Base-by-base conservation (phyloP, 2,113 vertebrate genomes). In the Platichthys flesus region DNA sequence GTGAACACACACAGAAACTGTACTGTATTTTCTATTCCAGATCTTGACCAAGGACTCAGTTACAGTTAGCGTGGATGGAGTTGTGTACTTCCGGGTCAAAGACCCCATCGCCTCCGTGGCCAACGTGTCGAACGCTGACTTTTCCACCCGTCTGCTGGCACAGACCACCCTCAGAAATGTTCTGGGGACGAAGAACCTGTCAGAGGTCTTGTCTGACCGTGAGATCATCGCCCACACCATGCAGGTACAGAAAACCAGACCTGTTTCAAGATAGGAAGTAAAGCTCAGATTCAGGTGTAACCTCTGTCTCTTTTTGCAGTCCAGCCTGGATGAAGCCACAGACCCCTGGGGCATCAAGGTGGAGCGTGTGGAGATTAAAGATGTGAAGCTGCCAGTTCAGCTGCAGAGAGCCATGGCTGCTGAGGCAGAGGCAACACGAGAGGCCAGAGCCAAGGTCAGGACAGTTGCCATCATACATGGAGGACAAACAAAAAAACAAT, bases 401-500 rank as follows among this genome's bases (percentile, higher is more conserved):
- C 76, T 97, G 87, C 97, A 98, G 91, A 95, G 95, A 79, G 95
- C 95, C 47, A 97, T 97, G 96, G 96, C 96, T 0, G 95, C 96
- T 0, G 95, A 98, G 76, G 97, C 97, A 0, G 96, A 98, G 84
- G 96, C 97, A 9, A 15, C 94, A 1, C 84, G 76, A 62, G 95
- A 97, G 57, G 96, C 95, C 88, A 94, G 95, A 81, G 97, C 97
- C 61, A 96, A 94, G 96, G 97, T 98, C 69, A 89, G 21, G 15
- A 9, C 61, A 67, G 3, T 5, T 21, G 9, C 3, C 28, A 62
- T 0, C 16, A 66, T 26, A 59, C 15, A 23, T 15, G 1, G 9
- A n/a, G 18, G n/a, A 9, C 21, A 37, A 18, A 37, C 20, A 13
- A 45, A 37, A 3, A 40, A 0, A 54, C 47, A 42, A 23, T 55